Base-by-base conservation (phyloP, 2,113 vertebrate species). In the Oryzias melastigma region DNA sequence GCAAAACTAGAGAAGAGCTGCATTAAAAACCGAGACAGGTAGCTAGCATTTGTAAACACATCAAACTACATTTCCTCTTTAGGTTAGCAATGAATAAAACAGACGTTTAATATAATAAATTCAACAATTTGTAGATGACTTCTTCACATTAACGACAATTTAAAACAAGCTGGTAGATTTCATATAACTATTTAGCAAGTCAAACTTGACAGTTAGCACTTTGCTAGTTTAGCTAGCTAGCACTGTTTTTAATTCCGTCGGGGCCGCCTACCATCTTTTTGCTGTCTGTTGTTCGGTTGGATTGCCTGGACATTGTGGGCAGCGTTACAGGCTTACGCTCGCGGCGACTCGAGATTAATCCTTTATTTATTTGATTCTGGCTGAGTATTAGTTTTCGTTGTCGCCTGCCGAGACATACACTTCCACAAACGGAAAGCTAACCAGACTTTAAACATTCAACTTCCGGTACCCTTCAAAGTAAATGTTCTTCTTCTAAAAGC, bases 231-330 rank as follows among this genome's bases (percentile, higher is more conserved):
- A 18, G 42, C 35, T 20, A 52, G 50, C 41, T 57, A 43, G n/a
- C 25, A 2, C 18, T 56, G 41, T 14, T n/a, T 42, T 66, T 58
- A 62, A 68, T 59, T 35, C 53, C 19, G 24, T 16, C 49, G 56
- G n/a, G 35, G 35, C 57, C 40, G 40, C 85, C 93, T 93, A 98
- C 96, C 95, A 98, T 98, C 88, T 97, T 98, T 88, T 98, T 98
- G 93, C 89, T 96, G 90, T 98, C 96, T 58, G 94, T 91, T 66
- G 94, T 92, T 85, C 96, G 92, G 87, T 93, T 95, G 65, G 94
- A 92, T 75, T 98, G 96, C 67, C 95, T 92, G 61, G 95, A 97
- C 96, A 98, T 98, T 82, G 74, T 94, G 85, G 81, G 77, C 73
- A 59, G 65, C 59, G 53, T 85, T 85, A 65, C 68, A 40, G 59